A percentile compares a stretch with the other conserved stretches of the same genome.
Conservation (phyloP, 2,113 vertebrate genomes). For the Oryzias celebensis region DNA sequence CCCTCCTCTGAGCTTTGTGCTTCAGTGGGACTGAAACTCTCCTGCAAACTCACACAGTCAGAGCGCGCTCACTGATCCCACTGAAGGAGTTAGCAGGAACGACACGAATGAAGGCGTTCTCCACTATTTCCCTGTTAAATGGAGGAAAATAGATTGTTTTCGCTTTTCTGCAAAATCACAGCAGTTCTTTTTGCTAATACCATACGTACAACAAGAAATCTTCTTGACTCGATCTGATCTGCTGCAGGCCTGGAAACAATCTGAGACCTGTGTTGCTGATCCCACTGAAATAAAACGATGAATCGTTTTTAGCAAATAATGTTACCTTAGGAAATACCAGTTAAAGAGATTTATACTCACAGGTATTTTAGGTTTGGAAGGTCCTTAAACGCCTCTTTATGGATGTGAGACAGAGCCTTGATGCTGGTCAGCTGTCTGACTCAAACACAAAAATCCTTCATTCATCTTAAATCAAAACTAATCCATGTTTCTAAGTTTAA, state of each 20-base stretch:
- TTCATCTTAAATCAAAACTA: too few relatives aligned
- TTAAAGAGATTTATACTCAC: constrained; percentile 74
- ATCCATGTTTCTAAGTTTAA: too few relatives aligned
- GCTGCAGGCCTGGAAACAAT: constrained; percentile 81
- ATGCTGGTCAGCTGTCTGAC: constrained; percentile 86
- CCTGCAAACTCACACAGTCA: constrained; percentile 82
- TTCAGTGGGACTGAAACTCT: neutral
- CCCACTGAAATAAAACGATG: constrained; percentile 72
- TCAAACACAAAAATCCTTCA: constrained; percentile 12
- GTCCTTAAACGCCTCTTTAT: constrained; percentile 82
- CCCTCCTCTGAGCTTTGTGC: too few relatives aligned
- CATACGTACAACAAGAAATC: constrained; percentile 86
- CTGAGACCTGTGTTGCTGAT: constrained; percentile 89
- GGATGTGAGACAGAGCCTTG: constrained; percentile 81
- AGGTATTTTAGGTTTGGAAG: constrained; percentile 86
- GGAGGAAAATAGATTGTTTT: neutral
- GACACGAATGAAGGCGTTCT: constrained; percentile 83
- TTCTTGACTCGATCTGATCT: constrained; percentile 81
- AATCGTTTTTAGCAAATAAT: neutral
- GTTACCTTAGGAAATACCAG: neutral
- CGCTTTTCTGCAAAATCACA: neutral
- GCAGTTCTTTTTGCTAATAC: neutral
- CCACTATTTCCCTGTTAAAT: constrained; percentile 84
- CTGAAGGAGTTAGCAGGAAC: constrained; percentile 85
- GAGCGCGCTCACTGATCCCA: constrained; percentile 82